These are phyloP conservation scores for Anguilla megastoma DNA, from an alignment of 2,797 vertebrate species.

Conservation along the genomic window DNA sequence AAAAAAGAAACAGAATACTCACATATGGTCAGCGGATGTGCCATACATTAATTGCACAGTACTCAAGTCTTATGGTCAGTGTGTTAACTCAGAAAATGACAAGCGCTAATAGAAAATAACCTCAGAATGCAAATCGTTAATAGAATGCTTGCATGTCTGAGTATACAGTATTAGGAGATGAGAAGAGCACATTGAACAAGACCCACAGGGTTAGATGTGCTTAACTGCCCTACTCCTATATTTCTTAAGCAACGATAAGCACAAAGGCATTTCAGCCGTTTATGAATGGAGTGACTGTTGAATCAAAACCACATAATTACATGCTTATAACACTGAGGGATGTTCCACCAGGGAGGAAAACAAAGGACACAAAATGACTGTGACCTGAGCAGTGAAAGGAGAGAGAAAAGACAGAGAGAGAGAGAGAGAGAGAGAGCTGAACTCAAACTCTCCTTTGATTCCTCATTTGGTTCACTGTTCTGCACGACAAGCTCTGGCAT, in stretches of 20 bases:
- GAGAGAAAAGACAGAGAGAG: background rate
- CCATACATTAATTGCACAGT: background rate
- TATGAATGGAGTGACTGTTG: background rate
- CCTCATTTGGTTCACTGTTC: background rate
- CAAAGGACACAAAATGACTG: slow-evolving; percentile 13
- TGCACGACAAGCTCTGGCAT: slow-evolving; percentile 29
- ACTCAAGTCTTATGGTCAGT: background rate
- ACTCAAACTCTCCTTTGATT: background rate
- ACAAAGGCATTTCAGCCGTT: background rate
- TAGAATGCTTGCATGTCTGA: background rate
- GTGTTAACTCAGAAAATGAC: background rate
- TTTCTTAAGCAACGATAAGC: background rate
- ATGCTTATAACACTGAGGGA: background rate
- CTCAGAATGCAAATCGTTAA: background rate
- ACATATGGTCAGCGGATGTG: background rate
- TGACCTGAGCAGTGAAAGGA: slow-evolving; percentile 1
- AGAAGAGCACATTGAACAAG: background rate
- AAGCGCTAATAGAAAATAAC: background rate
- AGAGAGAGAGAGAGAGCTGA: slow-evolving; percentile 10
- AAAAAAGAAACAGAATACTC: background rate
- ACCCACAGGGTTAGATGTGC: background rate
- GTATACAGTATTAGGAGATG: background rate
- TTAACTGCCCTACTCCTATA: background rate
- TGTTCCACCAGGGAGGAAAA: background rate
- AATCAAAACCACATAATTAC: background rate